Evolutionary conservation across 2,888 invertebrate genomes (phyloP).

Genomic region (Caenorhabditis sp.): DNA sequence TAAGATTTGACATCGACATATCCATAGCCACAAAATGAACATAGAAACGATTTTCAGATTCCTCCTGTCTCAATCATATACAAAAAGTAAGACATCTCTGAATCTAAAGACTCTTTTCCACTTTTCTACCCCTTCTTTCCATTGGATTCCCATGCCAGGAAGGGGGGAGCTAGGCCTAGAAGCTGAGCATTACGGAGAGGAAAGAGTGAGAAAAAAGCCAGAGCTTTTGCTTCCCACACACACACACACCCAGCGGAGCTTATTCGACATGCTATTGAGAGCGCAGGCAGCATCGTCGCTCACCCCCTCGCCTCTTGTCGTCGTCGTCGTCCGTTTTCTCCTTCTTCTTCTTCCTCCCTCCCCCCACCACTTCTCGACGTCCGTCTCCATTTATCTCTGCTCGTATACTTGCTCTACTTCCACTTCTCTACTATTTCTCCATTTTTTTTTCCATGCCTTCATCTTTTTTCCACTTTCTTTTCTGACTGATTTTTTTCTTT

Average conservation of each 20-base stretch:
- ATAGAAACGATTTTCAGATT: no score
- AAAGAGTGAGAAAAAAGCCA: constrained; percentile 48
- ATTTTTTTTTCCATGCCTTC: background rate
- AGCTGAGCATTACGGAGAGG: constrained; percentile 37
- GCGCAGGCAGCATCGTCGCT: constrained; percentile 38
- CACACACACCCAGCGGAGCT: constrained; percentile 39
- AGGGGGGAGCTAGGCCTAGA: background rate
- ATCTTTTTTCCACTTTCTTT: background rate
- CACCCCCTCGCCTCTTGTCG: constrained; percentile 19
- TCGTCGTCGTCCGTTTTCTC: background rate
- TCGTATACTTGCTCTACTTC: constrained; percentile 17
- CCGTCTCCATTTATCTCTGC: constrained; percentile 29
- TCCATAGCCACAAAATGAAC: no score
- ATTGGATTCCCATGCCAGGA: background rate
- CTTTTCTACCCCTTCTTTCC: constrained; percentile 7
- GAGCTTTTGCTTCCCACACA: no score
- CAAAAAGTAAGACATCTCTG: background rate
- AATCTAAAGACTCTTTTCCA: background rate
- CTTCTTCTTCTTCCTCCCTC: background rate
- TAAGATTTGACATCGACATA: no score
- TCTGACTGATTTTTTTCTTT: constrained; percentile 9
- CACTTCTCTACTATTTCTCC: constrained; percentile 14
- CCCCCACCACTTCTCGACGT: constrained; percentile 11
- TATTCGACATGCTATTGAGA: constrained; percentile 58
- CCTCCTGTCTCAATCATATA: no score